Evolutionary conservation across 2,113 vertebrate genomes (phyloP).

Genomic region (Colaptes auratus): DNA sequence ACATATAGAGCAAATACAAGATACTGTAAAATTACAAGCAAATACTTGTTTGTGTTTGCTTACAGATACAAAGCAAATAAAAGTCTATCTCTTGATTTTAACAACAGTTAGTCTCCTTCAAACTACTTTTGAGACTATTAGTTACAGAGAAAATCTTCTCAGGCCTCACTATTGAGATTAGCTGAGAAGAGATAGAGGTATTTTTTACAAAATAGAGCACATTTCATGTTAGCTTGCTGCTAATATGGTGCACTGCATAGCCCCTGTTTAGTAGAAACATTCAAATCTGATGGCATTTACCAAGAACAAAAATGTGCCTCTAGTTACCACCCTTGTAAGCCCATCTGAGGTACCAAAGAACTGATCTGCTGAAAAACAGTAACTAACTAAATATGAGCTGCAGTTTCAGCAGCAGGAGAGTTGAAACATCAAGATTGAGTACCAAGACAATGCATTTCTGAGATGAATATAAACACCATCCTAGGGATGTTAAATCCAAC

Average conservation of each 20-base stretch:
- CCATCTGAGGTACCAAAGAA: constrained; percentile 41
- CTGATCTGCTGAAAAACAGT: constrained; percentile 25
- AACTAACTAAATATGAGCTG: neutral
- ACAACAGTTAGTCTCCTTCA: neutral
- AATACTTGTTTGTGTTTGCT: neutral
- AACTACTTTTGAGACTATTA: neutral
- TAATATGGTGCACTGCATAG: neutral
- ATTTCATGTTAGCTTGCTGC: neutral
- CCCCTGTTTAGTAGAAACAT: neutral
- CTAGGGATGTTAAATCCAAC: neutral
- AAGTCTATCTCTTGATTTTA: neutral
- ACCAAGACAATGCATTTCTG: constrained; percentile 29
- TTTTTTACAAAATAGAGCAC: neutral
- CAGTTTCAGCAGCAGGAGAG: neutral
- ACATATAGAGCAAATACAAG: neutral
- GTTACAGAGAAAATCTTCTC: neutral
- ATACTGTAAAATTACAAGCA: neutral
- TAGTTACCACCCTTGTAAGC: neutral
- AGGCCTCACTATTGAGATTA: neutral
- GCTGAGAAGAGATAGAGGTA: neutral
- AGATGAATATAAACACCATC: constrained; percentile 38
- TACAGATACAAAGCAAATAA: neutral
- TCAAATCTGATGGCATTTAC: neutral
- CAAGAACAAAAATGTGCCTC: constrained; percentile 19
- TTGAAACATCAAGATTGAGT: neutral